Conservation (phyloP, 2,797 vertebrate species). For the Alcedo quadribrachys region DNA sequence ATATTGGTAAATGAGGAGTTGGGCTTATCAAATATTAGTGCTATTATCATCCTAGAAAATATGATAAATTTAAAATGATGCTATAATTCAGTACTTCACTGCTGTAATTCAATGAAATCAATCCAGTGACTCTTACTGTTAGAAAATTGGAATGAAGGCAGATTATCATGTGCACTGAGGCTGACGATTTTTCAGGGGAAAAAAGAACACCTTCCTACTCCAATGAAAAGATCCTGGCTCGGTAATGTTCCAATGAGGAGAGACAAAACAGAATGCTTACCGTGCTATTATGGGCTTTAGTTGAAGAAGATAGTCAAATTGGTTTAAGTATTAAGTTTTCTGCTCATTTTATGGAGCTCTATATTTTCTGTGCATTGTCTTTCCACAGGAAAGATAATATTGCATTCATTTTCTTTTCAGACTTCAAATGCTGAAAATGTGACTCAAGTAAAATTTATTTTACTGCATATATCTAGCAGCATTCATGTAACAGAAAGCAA, state of each 20-base stretch:
- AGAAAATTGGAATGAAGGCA: slow-evolving; percentile 36
- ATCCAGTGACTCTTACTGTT: slow-evolving; percentile 30
- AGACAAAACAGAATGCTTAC: neutral
- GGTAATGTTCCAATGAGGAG: neutral
- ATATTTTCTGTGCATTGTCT: neutral
- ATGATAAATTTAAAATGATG: slow-evolving; percentile 23
- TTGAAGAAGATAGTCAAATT: neutral
- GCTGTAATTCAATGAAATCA: slow-evolving; percentile 57
- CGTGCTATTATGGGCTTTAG: neutral
- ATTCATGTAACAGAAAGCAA: neutral
- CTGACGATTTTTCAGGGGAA: slow-evolving; percentile 7
- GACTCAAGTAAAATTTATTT: neutral
- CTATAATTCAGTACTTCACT: slow-evolving; percentile 29
- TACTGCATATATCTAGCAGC: neutral
- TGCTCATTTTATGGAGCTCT: neutral
- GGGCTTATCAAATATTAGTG: neutral
- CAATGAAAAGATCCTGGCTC: neutral
- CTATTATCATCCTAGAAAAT: slow-evolving; percentile 45
- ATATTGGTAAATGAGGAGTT: slow-evolving; percentile 27
- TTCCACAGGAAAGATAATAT: neutral
- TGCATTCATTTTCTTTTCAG: neutral
- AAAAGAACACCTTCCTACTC: neutral
- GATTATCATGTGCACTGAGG: neutral
- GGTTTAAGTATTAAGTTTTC: neutral
- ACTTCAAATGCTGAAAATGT: neutral